Evolutionary conservation across 2,797 vertebrate genomes (phyloP).

Genomic region (Distichodus sexfasciatus): DNA sequence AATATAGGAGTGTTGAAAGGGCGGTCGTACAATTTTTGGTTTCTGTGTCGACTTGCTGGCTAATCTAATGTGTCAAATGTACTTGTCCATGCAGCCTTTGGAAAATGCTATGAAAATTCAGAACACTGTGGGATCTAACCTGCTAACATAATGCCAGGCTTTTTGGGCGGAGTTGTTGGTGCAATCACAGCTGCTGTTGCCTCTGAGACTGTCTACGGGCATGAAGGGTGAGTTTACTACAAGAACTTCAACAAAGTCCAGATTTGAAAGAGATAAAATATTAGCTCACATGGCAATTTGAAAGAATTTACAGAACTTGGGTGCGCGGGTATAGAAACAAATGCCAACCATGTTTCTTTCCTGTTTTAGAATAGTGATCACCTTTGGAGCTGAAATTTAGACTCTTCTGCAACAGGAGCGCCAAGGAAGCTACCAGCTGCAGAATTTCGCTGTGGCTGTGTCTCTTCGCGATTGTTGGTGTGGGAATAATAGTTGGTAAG

Average conservation of each 20-base stretch:
- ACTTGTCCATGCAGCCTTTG: constrained; percentile 77
- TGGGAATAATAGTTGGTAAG: constrained; percentile 89
- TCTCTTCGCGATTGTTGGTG: constrained; percentile 84
- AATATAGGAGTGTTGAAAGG: too few relatives aligned
- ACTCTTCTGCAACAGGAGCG: constrained; percentile 39
- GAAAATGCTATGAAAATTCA: constrained; percentile 84
- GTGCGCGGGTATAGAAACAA: neutral
- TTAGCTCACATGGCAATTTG: too few relatives aligned
- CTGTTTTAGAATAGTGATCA: constrained; percentile 67
- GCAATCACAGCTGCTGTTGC: constrained; percentile 85
- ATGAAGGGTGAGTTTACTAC: constrained; percentile 75
- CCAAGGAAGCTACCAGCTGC: constrained; percentile 92
- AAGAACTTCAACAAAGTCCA: neutral
- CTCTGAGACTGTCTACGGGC: constrained; percentile 71
- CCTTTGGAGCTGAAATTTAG: constrained; percentile 67
- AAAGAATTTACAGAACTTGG: too few relatives aligned
- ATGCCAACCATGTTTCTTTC: neutral
- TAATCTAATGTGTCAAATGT: neutral
- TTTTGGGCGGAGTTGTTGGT: constrained; percentile 88
- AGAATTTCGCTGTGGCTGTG: constrained; percentile 82
- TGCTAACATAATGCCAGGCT: constrained; percentile 87
- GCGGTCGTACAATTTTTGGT: too few relatives aligned
- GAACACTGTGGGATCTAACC: constrained; percentile 95
- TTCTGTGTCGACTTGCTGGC: too few relatives aligned
- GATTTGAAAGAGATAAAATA: too few relatives aligned